Percentiles rank a stretch among this genome's conserved stretches.
Conservation (phyloP, 2,797 vertebrate genomes). For the Sebastes oblongus region DNA sequence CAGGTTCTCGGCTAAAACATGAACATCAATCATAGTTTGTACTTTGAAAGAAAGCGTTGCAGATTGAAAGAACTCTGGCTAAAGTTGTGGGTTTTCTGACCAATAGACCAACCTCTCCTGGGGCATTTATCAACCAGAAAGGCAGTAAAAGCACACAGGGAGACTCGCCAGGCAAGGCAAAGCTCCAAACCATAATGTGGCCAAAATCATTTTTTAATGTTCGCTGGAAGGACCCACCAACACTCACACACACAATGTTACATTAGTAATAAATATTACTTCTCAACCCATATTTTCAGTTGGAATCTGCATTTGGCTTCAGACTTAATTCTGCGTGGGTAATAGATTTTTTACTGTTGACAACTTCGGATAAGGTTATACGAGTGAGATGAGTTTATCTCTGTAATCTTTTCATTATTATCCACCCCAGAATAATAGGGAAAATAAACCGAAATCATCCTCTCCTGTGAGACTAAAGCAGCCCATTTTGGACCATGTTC, state of each 20-base stretch:
- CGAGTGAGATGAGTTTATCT: slow-evolving; percentile 38
- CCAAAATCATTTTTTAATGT: slow-evolving; percentile 45
- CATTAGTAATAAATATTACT: slow-evolving; percentile 40
- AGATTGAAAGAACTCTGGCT: slow-evolving; percentile 49
- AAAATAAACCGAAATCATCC: slow-evolving; percentile 41
- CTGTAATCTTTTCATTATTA: slow-evolving; percentile 54
- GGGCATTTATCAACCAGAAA: slow-evolving; percentile 56
- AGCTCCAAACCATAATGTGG: slow-evolving; percentile 48
- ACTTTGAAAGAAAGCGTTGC: slow-evolving; percentile 42
- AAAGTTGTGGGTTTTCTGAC: slow-evolving; percentile 53
- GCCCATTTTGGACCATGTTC: slow-evolving; percentile 17
- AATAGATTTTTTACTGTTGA: slow-evolving; percentile 45
- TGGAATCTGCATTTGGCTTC: slow-evolving; percentile 46
- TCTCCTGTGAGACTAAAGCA: slow-evolving; percentile 27
- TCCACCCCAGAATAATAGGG: slow-evolving; percentile 26
- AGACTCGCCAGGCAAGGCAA: slow-evolving; percentile 41
- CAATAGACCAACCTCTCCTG: slow-evolving; percentile 34
- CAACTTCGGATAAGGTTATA: slow-evolving; percentile 47
- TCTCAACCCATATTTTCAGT: slow-evolving; percentile 46
- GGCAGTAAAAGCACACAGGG: slow-evolving; percentile 21
- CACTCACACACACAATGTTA: slow-evolving; percentile 33
- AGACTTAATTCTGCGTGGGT: slow-evolving; percentile 23
- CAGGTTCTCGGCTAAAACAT: slow-evolving; percentile 50
- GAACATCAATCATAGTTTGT: slow-evolving; percentile 69
- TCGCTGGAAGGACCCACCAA: slow-evolving; percentile 40